Conservation (phyloP, 2,113 vertebrate genomes). For the Siniperca chuatsi region DNA sequence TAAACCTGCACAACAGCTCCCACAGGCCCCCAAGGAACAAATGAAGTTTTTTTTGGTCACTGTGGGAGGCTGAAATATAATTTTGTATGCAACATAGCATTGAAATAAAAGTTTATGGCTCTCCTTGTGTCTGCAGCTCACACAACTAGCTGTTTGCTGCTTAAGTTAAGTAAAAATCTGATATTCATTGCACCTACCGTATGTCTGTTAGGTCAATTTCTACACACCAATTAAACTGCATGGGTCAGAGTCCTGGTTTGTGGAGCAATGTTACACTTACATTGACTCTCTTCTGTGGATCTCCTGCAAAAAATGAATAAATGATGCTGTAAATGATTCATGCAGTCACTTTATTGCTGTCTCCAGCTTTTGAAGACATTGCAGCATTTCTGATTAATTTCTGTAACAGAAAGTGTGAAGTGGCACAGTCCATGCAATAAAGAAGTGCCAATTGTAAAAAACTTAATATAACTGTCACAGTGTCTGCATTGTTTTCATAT, state of each 20-base stretch:
- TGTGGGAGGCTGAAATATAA: neutral
- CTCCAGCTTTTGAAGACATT: too few species aligned
- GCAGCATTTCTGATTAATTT: too few species aligned
- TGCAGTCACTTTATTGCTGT: neutral
- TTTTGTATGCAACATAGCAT: neutral
- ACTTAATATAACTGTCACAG: neutral
- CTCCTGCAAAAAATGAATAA: too few species aligned
- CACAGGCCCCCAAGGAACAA: constrained; percentile 20
- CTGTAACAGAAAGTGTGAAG: too few species aligned
- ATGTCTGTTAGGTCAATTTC: neutral
- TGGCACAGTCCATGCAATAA: too few species aligned
- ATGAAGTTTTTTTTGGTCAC: neutral
- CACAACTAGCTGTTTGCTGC: neutral
- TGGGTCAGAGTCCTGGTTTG: neutral
- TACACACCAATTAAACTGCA: neutral
- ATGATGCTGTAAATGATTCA: neutral
- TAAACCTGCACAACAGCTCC: neutral
- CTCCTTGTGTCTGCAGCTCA: neutral
- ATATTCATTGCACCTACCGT: neutral
- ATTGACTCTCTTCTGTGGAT: neutral
- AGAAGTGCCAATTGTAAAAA: too few species aligned
- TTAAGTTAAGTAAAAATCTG: neutral
- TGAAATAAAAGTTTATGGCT: neutral
- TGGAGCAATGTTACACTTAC: neutral
- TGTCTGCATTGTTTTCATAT: neutral